Evolutionary conservation across 2,888 invertebrate species (phyloP), one percentile per base, ranked within the genome.

Genomic region (Apomyelois bistriatella): DNA sequence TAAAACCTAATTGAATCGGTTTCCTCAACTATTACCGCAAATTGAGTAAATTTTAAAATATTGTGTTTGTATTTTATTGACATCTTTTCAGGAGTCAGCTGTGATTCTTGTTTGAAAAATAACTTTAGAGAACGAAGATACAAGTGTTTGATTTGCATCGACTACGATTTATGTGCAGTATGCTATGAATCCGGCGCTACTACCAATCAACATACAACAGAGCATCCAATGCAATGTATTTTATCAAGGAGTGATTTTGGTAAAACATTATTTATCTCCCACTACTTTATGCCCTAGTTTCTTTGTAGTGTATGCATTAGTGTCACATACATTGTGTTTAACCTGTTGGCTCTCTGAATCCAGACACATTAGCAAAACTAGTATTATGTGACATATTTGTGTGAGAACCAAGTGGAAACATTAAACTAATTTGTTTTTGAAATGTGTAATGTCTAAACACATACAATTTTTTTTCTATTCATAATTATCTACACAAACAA

Each of bases 221-320:
- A 98, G 87, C 99, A 99, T 92, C 98, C 99, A 56, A 98, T 99
- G 97, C 99, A 99, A 92, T 99, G 99, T 88, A 98, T 99, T 75
- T 93, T 99, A 78, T 98, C 99, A 68, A 94, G 98, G 89, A 94
- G 96, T 85, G 99, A 99, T 91, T 98, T 97, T 93, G 98, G 96
- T 96, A 88, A 92, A 88, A 66, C 49, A 41, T 47, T 9, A 52
- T 52, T 56, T n/a, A 51, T 42, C 43, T 51, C 42, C 22, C 48
- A 37, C 48, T 48, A 52, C 52, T 53, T 37, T 37, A 57, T 56
- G 56, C 36, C 55, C 54, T 57, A 58, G 50, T 41, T 56, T 53
- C 38, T 48, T 16, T 48, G 13, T 48, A 6, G 4, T 38, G 37
- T 38, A 13, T 13, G 3, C 2, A 13, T 38, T 38, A 13, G 8